Evolutionary conservation across 2,797 vertebrate species (phyloP).

Genomic region (Pangasius macronema): DNA sequence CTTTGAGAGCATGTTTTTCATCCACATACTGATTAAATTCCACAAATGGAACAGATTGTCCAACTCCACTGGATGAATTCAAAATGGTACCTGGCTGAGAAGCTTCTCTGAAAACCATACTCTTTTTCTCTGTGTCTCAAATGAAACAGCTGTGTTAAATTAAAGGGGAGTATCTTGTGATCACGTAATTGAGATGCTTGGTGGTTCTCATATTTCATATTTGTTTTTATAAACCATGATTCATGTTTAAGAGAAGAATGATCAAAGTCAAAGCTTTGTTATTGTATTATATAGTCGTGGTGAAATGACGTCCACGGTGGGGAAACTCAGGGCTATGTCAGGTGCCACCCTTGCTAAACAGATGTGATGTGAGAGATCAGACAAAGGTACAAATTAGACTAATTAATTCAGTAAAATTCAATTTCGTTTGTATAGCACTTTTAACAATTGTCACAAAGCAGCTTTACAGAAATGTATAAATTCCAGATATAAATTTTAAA

Average conservation of each 20-base stretch:
- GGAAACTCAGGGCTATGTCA: neutral
- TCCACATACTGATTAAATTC: constrained; percentile 6
- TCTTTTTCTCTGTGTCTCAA: neutral
- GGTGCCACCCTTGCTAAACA: neutral
- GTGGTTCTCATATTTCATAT: neutral
- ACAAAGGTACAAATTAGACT: neutral
- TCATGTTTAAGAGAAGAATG: neutral
- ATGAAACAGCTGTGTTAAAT: neutral
- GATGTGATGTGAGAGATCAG: neutral
- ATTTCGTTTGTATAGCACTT: neutral
- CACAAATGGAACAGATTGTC: constrained; percentile 15
- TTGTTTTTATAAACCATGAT: neutral
- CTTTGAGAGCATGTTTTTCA: neutral
- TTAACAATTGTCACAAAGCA: neutral
- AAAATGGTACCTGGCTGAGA: constrained; percentile 1
- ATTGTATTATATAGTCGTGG: neutral
- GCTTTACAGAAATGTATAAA: neutral
- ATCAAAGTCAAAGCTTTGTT: neutral
- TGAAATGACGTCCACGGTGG: neutral
- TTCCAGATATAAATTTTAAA: neutral
- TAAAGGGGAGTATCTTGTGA: neutral
- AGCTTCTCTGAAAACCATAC: constrained; percentile 20
- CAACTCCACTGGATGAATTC: neutral
- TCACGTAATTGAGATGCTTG: neutral
- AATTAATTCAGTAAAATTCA: neutral